Percentiles rank a stretch among this genome's conserved stretches.
Conservation (phyloP, 2,888 invertebrate genomes). For the Psylliodes chrysocephalus region DNA sequence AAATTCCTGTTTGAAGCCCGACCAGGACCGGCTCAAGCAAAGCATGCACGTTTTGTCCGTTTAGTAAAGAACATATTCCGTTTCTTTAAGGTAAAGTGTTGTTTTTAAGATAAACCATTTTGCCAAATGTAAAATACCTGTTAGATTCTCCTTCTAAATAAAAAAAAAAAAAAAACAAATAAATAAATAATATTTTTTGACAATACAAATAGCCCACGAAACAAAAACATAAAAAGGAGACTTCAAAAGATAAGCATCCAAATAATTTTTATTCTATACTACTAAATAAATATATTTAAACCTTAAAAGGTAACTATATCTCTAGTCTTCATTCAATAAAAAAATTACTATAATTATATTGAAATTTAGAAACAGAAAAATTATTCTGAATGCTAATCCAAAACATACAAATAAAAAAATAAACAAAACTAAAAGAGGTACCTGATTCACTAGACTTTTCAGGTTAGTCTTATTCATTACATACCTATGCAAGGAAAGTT, state of each 20-base stretch:
- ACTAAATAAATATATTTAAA: too few species aligned
- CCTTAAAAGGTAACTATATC: too few species aligned
- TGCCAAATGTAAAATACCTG: too few species aligned
- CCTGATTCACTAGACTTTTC: not conserved
- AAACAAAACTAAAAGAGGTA: not conserved
- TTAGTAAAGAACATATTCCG: not conserved
- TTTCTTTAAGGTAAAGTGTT: too few species aligned
- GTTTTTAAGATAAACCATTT: too few species aligned
- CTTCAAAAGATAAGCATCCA: constrained; percentile 7
- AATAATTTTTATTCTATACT: too few species aligned
- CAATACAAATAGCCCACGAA: not conserved
- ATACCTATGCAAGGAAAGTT: not conserved
- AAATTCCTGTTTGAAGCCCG: not conserved
- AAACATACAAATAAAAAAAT: not conserved
- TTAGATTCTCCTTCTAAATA: not conserved
- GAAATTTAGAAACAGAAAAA: too few species aligned
- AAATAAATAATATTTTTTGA: not conserved
- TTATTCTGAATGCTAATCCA: constrained; percentile 2
- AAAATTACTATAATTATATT: too few species aligned
- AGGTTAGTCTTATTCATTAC: not conserved
- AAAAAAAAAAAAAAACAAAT: not conserved
- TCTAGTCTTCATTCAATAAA: too few species aligned
- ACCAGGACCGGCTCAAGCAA: constrained; percentile 13
- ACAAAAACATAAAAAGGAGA: not conserved
- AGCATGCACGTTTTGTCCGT: too few species aligned